These are phyloP conservation scores for Centropyge bicolor DNA, from an alignment of 2,797 vertebrate species.

Conservation along the genomic window DNA sequence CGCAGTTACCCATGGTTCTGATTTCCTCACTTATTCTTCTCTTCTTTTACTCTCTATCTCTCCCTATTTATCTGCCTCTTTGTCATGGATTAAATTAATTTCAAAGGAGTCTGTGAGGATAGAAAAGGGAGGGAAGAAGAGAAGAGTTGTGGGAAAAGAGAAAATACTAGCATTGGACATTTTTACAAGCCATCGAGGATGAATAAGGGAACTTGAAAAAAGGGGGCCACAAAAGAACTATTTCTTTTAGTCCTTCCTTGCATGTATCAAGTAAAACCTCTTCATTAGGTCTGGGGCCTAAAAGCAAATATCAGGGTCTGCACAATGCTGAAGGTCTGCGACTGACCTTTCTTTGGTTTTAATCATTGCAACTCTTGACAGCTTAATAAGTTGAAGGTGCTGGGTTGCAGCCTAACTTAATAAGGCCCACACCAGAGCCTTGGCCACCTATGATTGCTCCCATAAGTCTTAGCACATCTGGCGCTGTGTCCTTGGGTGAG, in stretches of 20 bases:
- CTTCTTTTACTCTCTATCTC: conserved; percentile 79
- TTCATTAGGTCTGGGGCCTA: conserved; percentile 92
- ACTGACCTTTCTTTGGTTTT: conserved; percentile 99
- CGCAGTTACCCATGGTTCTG: conserved; percentile 82
- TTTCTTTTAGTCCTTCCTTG: conserved; percentile 87
- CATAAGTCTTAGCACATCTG: conserved; percentile 99
- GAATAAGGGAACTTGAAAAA: conserved; percentile 74
- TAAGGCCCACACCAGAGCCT: conserved; percentile 94
- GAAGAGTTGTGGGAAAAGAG: conserved; percentile 65
- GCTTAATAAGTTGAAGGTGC: conserved; percentile 99
- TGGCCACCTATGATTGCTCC: conserved; percentile 98
- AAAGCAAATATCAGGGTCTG: conserved; percentile 93
- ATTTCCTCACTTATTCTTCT: conserved; percentile 84
- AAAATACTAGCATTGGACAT: conserved; percentile 75
- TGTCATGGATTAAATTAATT: conserved; percentile 89
- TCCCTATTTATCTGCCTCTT: conserved; percentile 82
- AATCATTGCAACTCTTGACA: conserved; percentile 99
- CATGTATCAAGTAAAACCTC: conserved; percentile 90
- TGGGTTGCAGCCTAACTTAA: conserved; percentile 98
- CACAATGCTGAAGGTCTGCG: conserved; percentile 93
- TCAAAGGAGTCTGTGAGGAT: conserved; percentile 78
- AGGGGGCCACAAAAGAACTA: conserved; percentile 88
- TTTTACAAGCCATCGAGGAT: conserved; percentile 79
- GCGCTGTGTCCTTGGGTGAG: conserved; percentile 94
- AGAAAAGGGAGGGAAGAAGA: conserved; percentile 68